Percentiles rank a stretch among this genome's conserved stretches.
These are phyloP conservation scores for Cheilosia scutellata DNA, from an alignment of 2,888 invertebrate genomes.

Conservation along the genomic window DNA sequence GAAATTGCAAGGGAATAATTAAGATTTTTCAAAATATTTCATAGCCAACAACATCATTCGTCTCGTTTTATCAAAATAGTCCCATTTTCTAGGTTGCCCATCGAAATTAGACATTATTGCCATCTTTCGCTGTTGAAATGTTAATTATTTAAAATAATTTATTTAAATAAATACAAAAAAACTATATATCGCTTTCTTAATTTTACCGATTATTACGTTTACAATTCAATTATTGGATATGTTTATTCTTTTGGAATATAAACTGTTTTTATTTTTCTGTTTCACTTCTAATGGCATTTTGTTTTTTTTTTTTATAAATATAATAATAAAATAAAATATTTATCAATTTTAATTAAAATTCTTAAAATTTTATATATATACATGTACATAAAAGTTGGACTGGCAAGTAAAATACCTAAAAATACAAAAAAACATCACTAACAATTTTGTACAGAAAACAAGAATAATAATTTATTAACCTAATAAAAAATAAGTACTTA, in stretches of 20 bases:
- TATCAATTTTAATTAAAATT: conserved; percentile 5
- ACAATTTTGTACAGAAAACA: background rate
- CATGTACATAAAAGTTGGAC: conserved; percentile 3
- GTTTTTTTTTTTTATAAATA: conserved; percentile 15
- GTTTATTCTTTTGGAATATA: conserved; percentile 58
- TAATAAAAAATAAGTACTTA: conserved; percentile 29
- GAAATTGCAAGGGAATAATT: no score
- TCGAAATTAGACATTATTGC: no score
- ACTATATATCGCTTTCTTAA: background rate
- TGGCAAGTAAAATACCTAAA: conserved; percentile 11
- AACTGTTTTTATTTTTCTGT: conserved; percentile 29
- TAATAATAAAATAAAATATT: conserved; percentile 22
- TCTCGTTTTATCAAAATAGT: no score
- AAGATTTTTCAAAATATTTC: background rate
- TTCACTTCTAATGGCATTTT: conserved; percentile 51
- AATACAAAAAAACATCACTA: background rate
- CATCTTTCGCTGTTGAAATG: background rate
- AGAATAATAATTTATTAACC: conserved; percentile 1
- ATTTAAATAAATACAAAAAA: background rate
- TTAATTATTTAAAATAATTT: background rate
- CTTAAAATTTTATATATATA: conserved; percentile 3
- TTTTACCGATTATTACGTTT: background rate
- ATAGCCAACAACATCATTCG: no score
- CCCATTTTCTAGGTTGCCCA: no score
- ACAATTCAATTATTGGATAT: conserved; percentile 49